Percentiles rank a stretch among this genome's conserved stretches.
Evolutionary conservation across 23 tunicate genomes (phyloP).

Genomic region (Diplosoma virens): DNA sequence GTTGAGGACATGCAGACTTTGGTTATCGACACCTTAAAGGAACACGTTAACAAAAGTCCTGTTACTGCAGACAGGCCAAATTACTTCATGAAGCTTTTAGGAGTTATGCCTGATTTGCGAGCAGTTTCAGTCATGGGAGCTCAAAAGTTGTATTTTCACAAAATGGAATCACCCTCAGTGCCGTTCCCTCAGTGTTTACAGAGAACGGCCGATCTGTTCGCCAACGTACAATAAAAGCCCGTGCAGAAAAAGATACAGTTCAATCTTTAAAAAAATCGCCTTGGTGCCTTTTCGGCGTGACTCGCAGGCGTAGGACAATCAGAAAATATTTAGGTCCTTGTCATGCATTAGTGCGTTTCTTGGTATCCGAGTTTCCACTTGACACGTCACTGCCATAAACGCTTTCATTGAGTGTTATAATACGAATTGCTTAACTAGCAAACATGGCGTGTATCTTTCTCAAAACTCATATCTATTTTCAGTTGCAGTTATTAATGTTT

Average conservation of each 20-base stretch:
- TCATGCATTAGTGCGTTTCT: too few species aligned
- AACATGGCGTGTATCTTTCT: too few species aligned
- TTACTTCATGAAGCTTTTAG: constrained; percentile 73
- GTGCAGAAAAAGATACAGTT: not conserved
- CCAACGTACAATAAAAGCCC: constrained; percentile 7
- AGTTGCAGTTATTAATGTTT: too few species aligned
- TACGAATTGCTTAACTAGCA: too few species aligned
- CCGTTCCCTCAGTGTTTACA: constrained; percentile 72
- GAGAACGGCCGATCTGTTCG: constrained; percentile 25
- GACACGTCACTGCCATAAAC: too few species aligned
- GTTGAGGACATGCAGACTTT: constrained; percentile 74
- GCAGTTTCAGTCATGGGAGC: constrained; percentile 52
- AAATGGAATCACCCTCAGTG: constrained; percentile 43
- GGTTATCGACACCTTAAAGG: constrained; percentile 57
- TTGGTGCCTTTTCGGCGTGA: too few species aligned
- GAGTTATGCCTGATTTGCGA: constrained; percentile 53
- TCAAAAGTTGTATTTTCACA: constrained; percentile 46
- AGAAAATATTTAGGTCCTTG: too few species aligned
- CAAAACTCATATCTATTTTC: too few species aligned
- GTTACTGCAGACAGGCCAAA: constrained; percentile 94
- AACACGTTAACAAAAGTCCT: constrained; percentile 73
- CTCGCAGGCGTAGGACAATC: too few species aligned
- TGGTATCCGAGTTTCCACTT: too few species aligned
- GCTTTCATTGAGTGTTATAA: too few species aligned
- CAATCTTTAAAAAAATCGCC: too few species aligned